Evolutionary conservation across 2,888 invertebrate species (phyloP).

Genomic region (Ennomos erosarius): DNA sequence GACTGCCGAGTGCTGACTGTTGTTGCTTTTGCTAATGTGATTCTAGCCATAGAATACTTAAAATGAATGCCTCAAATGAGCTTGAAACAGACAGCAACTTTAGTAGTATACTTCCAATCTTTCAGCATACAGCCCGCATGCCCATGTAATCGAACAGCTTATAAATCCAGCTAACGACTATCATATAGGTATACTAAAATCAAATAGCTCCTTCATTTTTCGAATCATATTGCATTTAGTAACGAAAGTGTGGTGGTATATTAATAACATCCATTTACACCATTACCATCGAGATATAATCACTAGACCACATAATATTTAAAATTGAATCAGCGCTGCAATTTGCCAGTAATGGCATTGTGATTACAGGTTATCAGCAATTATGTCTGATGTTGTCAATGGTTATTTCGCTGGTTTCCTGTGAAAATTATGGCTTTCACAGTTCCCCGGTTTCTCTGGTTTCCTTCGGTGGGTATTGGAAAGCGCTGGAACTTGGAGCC

Average conservation of each 20-base stretch:
- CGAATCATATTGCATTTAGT: conserved; percentile 4
- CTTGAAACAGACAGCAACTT: too few relatives aligned
- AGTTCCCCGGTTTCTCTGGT: conserved; percentile 25
- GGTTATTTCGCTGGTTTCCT: conserved; percentile 33
- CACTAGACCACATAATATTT: conserved; percentile 21
- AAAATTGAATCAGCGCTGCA: conserved; percentile 24
- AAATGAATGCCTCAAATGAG: too few relatives aligned
- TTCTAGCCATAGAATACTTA: too few relatives aligned
- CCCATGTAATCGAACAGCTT: too few relatives aligned
- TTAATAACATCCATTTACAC: conserved; percentile 19
- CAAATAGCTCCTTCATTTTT: background rate
- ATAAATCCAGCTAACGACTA: too few relatives aligned
- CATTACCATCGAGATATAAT: conserved; percentile 13
- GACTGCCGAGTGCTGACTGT: too few relatives aligned
- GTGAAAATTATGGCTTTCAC: conserved; percentile 27
- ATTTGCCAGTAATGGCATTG: conserved; percentile 18
- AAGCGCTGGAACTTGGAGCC: too few relatives aligned
- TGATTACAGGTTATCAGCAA: conserved; percentile 10
- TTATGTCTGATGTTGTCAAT: conserved; percentile 28
- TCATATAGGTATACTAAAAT: too few relatives aligned
- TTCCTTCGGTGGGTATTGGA: background rate
- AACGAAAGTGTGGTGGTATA: conserved; percentile 13
- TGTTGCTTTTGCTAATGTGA: too few relatives aligned
- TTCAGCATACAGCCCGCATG: too few relatives aligned
- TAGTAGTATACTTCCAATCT: too few relatives aligned